Conservation (phyloP, 2,797 vertebrate species). For the Cheracebus regulus region DNA sequence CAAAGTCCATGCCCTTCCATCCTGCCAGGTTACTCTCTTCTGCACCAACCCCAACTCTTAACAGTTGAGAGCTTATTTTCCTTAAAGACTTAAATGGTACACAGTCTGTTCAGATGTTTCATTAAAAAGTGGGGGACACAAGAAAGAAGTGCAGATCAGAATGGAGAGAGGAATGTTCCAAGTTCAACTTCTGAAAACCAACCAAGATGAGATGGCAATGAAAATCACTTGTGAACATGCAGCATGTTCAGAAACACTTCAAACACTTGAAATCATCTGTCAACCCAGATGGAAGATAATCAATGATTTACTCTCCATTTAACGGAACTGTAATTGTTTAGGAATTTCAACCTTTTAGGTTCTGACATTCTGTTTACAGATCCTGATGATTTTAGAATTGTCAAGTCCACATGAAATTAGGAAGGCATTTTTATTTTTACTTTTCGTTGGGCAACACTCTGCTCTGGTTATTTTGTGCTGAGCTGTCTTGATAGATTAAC, state of each 20-base stretch:
- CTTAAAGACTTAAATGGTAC: neutral
- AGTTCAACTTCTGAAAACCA: neutral
- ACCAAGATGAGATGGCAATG: neutral
- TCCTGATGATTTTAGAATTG: neutral
- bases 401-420: neutral
- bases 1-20: neutral
- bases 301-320: neutral
- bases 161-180: neutral
- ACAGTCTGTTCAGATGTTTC: neutral
- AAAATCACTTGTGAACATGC: neutral
- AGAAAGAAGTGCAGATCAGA: neutral
- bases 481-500: neutral
- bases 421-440: neutral
- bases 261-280: slow-evolving; percentile 18
- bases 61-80: neutral
- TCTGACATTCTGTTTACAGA: slow-evolving; percentile 1
- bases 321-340: neutral
- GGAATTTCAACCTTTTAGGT: slow-evolving; percentile 1
- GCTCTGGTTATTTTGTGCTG: neutral
- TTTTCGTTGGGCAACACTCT: neutral
- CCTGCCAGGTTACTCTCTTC: neutral
- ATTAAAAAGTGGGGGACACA: neutral
- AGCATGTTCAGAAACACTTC: neutral
- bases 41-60: neutral
- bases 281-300: slow-evolving; percentile 26